Evolutionary conservation across 2,888 invertebrate species (phyloP).

Genomic region (Physocephala rufipes): DNA sequence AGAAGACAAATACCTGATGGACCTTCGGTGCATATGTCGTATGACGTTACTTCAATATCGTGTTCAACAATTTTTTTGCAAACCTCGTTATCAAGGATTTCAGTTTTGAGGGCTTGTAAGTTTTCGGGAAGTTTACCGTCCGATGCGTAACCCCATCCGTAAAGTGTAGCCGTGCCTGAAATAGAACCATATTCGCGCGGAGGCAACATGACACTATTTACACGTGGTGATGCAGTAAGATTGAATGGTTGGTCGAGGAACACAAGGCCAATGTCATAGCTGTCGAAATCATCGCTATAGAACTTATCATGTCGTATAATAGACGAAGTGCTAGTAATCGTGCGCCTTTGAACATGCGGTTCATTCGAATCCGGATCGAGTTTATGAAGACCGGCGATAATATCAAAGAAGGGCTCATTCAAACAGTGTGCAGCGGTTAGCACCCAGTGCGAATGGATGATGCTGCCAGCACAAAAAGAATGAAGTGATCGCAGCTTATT

Average conservation of each 20-base stretch:
- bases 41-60: too few species aligned
- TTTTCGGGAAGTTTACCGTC: too few species aligned
- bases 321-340: not conserved
- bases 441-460: slow-evolving; percentile 55
- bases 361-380: not conserved
- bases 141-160: too few species aligned
- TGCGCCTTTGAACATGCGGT: not conserved
- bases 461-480: slow-evolving; percentile 63
- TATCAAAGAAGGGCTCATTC: slow-evolving; percentile 39
- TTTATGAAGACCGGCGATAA: slow-evolving; percentile 63
- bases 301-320: slow-evolving; percentile 55
- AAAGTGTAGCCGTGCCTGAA: too few species aligned
- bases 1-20: slow-evolving; percentile 62
- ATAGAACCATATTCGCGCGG: too few species aligned
- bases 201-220: not conserved
- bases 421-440: slow-evolving; percentile 65
- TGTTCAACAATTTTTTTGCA: too few species aligned
- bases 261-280: slow-evolving; percentile 69
- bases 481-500: too few species aligned
- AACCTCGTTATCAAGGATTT: too few species aligned
- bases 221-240: slow-evolving; percentile 37
- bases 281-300: slow-evolving; percentile 60
- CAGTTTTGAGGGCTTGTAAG: too few species aligned
- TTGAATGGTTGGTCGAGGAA: slow-evolving; percentile 51
- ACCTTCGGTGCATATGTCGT: not conserved